Base-by-base conservation (phyloP, 2,113 vertebrate species). In the Spea multiplicata region DNA sequence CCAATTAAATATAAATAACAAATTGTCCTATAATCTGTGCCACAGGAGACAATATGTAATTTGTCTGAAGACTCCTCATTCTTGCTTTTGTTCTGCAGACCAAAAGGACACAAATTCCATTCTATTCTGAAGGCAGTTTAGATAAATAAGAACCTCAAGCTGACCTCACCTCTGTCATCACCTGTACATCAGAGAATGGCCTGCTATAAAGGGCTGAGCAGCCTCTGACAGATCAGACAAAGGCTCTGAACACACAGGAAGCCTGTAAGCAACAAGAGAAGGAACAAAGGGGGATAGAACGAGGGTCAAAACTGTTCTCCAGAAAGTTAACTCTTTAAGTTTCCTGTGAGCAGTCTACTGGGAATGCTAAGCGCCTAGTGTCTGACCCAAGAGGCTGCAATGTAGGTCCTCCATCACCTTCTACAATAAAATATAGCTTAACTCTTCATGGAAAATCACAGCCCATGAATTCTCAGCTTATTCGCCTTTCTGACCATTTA, bases 81-180 rank as follows among this genome's bases (percentile, higher is more conserved):
- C 30, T 30, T 30, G 30, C 30, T 30, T 30, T 30, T 30, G 30
- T 30, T 30, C 30, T 30, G 30, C 30, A 30, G 30, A 30, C 30
- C 30, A 30, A 69, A 76, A 68, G 66, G 66, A 62, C 12, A 48
- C 75, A 68, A 73, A 80, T 80, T 80, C 71, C 71, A 47, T 6
- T 30, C 61, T 47, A n/a, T n/a, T 74, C 50, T 68, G 52, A 80
- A 67, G 68, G 71, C 62, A 46, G 53, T 64, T 50, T 50, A 49
- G 73, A 68, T 74, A 80, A 74, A 80, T 65, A 80, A n/a, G 50
- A 74, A 52, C 71, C 78, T 74, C 53, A 5, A 50, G 5, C 64
- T 74, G 78, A 80, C 78, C 78, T 80, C 71, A 69, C 70, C 78
- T 74, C 78, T 74, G 71, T 80, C 78, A 80, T 68, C 78, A 80